Percentiles rank a stretch among this genome's conserved stretches.
These are phyloP conservation scores for Notolabrus celidotus DNA, from an alignment of 2,797 vertebrate species.

Conservation along the genomic window DNA sequence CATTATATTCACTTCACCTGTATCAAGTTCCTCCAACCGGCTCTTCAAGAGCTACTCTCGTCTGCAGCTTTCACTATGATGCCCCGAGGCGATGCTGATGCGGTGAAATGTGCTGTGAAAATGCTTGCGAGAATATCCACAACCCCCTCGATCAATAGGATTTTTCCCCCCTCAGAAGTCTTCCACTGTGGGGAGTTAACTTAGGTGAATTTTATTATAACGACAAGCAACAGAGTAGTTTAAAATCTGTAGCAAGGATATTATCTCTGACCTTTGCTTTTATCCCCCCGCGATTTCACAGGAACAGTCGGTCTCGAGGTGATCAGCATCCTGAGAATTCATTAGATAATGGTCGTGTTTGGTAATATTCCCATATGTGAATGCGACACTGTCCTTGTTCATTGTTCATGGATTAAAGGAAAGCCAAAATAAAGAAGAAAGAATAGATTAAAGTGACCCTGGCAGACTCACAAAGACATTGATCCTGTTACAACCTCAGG, in stretches of 20 bases:
- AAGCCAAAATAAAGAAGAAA: constrained; percentile 3
- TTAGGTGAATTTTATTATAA: constrained; percentile 66
- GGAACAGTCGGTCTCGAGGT: constrained; percentile 13
- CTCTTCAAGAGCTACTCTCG: constrained; percentile 64
- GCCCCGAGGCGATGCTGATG: constrained; percentile 77
- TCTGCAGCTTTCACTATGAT: constrained; percentile 72
- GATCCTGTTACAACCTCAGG: neutral
- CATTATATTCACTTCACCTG: constrained; percentile 75
- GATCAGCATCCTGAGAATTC: constrained; percentile 26
- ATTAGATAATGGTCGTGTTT: constrained; percentile 38
- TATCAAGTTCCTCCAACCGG: constrained; percentile 64
- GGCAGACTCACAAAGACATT: constrained; percentile 3
- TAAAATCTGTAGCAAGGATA: constrained; percentile 60
- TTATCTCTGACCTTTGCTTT: constrained; percentile 68
- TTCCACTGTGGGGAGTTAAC: constrained; percentile 56
- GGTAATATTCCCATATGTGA: constrained; percentile 26
- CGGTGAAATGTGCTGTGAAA: constrained; percentile 81
- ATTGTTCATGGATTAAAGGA: constrained; percentile 23
- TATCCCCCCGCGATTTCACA: constrained; percentile 45
- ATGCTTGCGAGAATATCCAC: constrained; percentile 69
- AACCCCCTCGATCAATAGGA: constrained; percentile 71
- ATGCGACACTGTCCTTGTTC: constrained; percentile 36
- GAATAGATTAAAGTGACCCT: constrained; percentile 11
- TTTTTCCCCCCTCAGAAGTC: constrained; percentile 56
- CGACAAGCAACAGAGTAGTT: constrained; percentile 46